phyloP scores from a whole-genome alignment of 2,888 invertebrate species.

The Tiliacea citrago region DNA sequence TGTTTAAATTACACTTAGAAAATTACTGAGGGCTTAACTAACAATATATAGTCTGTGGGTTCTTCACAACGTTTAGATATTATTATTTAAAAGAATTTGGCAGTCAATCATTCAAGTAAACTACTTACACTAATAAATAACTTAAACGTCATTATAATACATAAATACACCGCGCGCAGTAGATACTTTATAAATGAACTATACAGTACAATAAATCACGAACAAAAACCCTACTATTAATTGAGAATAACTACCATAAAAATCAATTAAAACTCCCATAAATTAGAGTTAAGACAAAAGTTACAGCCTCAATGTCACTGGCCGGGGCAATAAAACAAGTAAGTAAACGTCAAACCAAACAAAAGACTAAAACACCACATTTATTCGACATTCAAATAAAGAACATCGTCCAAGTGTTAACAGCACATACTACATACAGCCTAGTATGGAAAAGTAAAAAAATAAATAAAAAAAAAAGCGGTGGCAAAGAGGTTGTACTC shows the following conservation, averaged over 20 bases:
- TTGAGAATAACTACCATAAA: constrained; percentile 6
- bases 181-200: not conserved
- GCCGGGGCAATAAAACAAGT: constrained; percentile 23
- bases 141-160: not conserved
- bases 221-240: not conserved
- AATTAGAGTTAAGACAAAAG: constrained; percentile 45
- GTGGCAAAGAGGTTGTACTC: constrained; percentile 41
- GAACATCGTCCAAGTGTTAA: not conserved
- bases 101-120: not conserved
- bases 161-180: not conserved
- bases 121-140: not conserved
- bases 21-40: not conserved
- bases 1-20: not conserved
- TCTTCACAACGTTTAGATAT: not conserved
- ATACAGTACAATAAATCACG: not conserved
- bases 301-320: constrained; percentile 37
- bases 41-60: not conserved
- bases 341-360: constrained; percentile 33
- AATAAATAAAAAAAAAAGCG: constrained; percentile 13
- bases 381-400: constrained; percentile 11
- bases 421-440: constrained; percentile 32
- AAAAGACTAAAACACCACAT: constrained; percentile 8
- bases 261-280: constrained; percentile 40
- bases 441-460: constrained; percentile 6
- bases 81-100: not conserved